Evolutionary conservation across 2,797 vertebrate species (phyloP).

Genomic region (Acanthurus leucopareius): DNA sequence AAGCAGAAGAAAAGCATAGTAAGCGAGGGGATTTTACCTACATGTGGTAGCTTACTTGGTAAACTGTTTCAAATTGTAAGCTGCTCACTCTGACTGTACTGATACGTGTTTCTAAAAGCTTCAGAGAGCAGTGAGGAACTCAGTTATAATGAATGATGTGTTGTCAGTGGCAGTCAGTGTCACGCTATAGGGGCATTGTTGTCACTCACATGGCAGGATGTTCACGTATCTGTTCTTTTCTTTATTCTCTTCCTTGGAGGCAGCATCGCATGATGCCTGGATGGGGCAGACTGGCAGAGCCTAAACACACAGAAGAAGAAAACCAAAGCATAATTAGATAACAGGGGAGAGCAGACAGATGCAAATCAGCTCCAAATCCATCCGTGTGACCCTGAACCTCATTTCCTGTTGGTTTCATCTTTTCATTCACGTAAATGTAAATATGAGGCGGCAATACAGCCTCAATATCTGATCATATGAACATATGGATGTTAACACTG

Average conservation of each 20-base stretch:
- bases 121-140: neutral
- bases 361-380: neutral
- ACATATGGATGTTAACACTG: no score
- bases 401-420: constrained; percentile 6
- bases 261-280: constrained; percentile 96
- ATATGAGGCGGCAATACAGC: neutral
- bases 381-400: neutral
- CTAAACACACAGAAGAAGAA: constrained; percentile 75
- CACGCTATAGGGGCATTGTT: constrained; percentile 3
- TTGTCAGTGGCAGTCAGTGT: constrained; percentile 3
- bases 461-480: neutral
- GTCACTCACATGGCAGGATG: constrained; percentile 95
- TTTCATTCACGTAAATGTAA: constrained; percentile 5
- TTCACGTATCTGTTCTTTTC: constrained; percentile 99
- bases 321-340: constrained; percentile 11
- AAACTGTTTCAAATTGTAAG: neutral
- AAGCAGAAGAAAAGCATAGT: neutral
- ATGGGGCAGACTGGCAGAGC: constrained; percentile 96
- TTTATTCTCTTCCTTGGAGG: constrained; percentile 99
- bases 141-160: neutral
- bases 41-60: neutral
- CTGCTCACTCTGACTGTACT: neutral
- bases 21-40: neutral
- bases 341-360: neutral
- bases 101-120: neutral